Evolutionary conservation across 1,140 invertebrate species (phyloP), one percentile per base, ranked within the genome.

Genomic region (Zaprionus gabonicus): DNA sequence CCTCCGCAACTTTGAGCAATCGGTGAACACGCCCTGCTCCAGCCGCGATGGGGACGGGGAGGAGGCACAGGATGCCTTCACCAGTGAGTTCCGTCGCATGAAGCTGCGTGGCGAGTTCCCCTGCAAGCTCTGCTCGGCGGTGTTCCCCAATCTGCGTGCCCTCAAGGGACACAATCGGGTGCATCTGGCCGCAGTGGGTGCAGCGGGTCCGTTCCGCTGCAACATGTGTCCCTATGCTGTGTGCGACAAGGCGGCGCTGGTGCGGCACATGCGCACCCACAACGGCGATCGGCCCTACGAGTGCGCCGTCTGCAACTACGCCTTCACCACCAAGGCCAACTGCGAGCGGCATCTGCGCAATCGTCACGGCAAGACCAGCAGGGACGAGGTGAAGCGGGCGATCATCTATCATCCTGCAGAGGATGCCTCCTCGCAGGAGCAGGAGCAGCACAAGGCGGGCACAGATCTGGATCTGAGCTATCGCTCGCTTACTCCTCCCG

Each of bases 241-340:
- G 71, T 95, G 96, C 36, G 98, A 99, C 81, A 98, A 99, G 91
- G 96, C 97, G 10, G 97, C 97, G 1, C 92, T 99, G 3, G 95
- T 97, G 3, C 95, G 97, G 31, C 97, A 99, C 92, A 96, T 99
- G 95, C 94, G 98, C 76, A 97, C 96, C 3, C 98, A 99, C 93
- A 99, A 98, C 88, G 98, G 98, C 0, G 98, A 99, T 82, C 94
- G 98, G 4, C 98, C 98, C 0, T 99, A 98, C 87, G 97, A 99
- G 90, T 99, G 98, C 88, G 95, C 96, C 1, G 95, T 99, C 2
- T 99, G 98, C 93, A 97, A 98, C 81, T 99, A 97, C 82, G 97
- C 98, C 1, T 99, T 99, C 93, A 99, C 98, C 1, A 99, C 98
- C 0, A 99, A 99, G 93, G 95, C 97, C 0, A 98, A 98, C 81